phyloP scores from a whole-genome alignment of 2,113 vertebrate genomes.

The Ammodytes marinus region DNA sequence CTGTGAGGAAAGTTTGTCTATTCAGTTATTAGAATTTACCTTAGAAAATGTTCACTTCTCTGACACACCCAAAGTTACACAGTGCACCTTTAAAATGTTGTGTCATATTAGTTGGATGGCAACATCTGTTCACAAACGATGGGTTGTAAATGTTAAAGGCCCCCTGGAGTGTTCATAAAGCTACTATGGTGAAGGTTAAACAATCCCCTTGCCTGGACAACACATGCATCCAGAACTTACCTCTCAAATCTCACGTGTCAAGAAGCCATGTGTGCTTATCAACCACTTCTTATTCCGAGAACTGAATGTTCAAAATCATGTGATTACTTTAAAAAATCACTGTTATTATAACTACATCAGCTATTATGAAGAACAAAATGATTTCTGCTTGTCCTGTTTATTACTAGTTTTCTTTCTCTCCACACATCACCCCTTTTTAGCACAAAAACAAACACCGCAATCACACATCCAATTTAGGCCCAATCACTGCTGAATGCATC shows the following conservation, averaged over 20 bases:
- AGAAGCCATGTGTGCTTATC: neutral
- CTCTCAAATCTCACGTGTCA: neutral
- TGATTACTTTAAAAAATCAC: neutral
- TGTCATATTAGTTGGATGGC: neutral
- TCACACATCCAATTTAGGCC: neutral
- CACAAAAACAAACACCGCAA: constrained; percentile 2
- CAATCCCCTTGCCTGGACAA: neutral
- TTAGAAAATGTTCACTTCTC: too few relatives aligned
- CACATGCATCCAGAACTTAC: neutral
- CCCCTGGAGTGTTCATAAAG: neutral
- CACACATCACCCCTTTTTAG: neutral
- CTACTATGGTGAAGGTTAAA: neutral
- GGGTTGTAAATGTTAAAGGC: neutral
- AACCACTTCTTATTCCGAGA: neutral
- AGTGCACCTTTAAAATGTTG: neutral
- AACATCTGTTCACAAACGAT: neutral
- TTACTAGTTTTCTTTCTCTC: constrained; percentile 12
- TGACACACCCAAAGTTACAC: too few relatives aligned
- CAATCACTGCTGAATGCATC: constrained; percentile 10
- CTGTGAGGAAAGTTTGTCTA: too few relatives aligned
- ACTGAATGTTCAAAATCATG: neutral
- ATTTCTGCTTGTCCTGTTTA: neutral
- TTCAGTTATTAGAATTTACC: too few relatives aligned
- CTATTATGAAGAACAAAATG: neutral
- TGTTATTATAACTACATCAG: neutral